Evolutionary conservation across 1,140 invertebrate genomes (phyloP), one percentile per base, ranked within the genome.

Genomic region (Dendrolimus punctatus): DNA sequence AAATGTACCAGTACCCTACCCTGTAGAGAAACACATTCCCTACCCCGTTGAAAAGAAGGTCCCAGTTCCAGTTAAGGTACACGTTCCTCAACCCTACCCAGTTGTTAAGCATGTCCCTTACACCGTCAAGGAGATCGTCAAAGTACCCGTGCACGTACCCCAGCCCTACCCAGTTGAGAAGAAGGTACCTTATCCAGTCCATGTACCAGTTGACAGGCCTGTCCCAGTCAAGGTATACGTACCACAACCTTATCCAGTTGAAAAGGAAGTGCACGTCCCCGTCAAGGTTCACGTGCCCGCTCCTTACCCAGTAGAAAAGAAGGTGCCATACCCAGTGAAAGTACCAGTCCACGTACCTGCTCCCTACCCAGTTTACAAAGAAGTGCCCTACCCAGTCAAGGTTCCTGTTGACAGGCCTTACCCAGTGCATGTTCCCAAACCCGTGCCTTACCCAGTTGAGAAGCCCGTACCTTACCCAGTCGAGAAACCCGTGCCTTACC

Each of bases 351-450:
- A 88, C 58, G 90, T 92, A 6, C 88, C 91, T 45, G 88, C 90
- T 52, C 91, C 91, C 6, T 91, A 91, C 70, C 90, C 91, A 46
- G 91, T 92, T 3, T 81, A 89, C 64, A 92, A 92, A 63, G 88
- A 90, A 72, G 82, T 93, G 8, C 92, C 83, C 43, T 87, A 87
- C 58, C 92, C 93, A 6, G 90, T 93, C 6, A 92, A 91, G 82
- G 92, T 94, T 41, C 90, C 87, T 62, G 92, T 93, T 53, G 92
- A 93, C 62, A 91, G 90, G 64, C 93, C 93, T 4, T 93, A 93
- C 79, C 92, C 92, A 41, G 93, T 94, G 58, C 90, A 92, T 23
- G 90, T 93, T 37, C 91, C 92, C 66, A 93, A 91, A 59, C 90
- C 88, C 39, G 82, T 90, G 41, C 91, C 89, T 46, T 86, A 88